Evolutionary conservation across 1,140 invertebrate genomes (phyloP).

Genomic region (Harpegnathos saltator): DNA sequence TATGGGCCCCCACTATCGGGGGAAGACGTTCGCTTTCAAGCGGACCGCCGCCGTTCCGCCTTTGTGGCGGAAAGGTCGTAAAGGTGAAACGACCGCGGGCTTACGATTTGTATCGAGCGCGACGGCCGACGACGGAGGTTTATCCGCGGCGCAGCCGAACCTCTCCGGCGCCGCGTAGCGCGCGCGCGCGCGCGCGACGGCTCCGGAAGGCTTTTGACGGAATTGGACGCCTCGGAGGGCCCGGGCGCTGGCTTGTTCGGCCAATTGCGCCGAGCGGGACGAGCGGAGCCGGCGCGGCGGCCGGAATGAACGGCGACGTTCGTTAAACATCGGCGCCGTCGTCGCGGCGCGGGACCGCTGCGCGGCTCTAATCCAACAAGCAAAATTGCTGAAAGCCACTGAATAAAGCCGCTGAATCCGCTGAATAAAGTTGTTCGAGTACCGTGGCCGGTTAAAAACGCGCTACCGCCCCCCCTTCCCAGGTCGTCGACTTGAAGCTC

Average conservation of each 20-base stretch:
- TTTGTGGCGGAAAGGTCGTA: slow-evolving; percentile 64
- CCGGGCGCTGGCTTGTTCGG: not conserved
- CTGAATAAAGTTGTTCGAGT: no score
- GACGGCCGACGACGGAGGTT: slow-evolving; percentile 10
- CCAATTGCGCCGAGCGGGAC: slow-evolving; percentile 34
- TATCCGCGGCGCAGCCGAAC: not conserved
- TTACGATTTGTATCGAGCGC: slow-evolving; percentile 64
- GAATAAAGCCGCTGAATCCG: no score
- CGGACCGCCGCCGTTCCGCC: not conserved
- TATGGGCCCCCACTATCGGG: not conserved
- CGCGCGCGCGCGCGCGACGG: not conserved
- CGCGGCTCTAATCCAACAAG: no score
- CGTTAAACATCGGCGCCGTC: no score
- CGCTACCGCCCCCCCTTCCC: no score
- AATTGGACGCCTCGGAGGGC: slow-evolving; percentile 38
- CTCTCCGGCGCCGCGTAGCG: not conserved
- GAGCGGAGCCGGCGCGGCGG: not conserved
- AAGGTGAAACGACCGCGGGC: slow-evolving; percentile 64
- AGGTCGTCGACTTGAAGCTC: no score
- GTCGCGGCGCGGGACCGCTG: no score
- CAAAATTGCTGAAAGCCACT: no score
- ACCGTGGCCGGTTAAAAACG: no score
- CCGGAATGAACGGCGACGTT: not conserved
- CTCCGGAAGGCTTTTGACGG: slow-evolving; percentile 22
- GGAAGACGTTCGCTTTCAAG: slow-evolving; percentile 29